Conservation (phyloP, 2,113 vertebrate genomes). For the Oreochromis spilurus region DNA sequence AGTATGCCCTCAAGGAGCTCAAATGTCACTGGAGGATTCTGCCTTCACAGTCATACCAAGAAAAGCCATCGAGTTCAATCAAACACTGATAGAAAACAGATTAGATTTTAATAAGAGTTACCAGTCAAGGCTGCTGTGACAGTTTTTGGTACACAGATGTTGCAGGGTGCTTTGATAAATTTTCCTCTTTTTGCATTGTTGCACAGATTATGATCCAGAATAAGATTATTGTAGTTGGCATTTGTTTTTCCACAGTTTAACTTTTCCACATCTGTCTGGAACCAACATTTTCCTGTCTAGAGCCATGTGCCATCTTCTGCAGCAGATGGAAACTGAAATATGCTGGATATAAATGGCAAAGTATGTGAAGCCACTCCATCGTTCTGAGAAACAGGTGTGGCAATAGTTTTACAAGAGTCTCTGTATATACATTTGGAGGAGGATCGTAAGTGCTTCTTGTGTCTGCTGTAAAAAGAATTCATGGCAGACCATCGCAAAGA, state of each 20-base stretch:
- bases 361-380: conserved; percentile 46
- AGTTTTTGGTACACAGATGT: conserved; percentile 12
- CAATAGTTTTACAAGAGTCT: conserved; percentile 13
- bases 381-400: conserved; percentile 45
- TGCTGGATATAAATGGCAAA: conserved; percentile 27
- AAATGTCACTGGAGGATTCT: conserved; percentile 14
- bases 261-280: conserved; percentile 31
- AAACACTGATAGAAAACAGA: conserved; percentile 45
- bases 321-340: conserved; percentile 12
- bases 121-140: conserved; percentile 6
- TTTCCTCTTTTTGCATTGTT: conserved; percentile 7
- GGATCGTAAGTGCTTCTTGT: conserved; percentile 24
- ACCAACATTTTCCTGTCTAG: conserved; percentile 2
- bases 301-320: conserved; percentile 33
- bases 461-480: conserved; percentile 38
- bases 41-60: conserved; percentile 1
- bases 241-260: neutral
- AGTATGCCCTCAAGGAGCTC: neutral
- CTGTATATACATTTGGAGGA: conserved; percentile 16
- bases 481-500: conserved; percentile 45
- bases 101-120: neutral
- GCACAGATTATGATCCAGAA: conserved; percentile 17
- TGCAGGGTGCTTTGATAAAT: conserved; percentile 21
- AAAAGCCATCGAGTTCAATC: conserved; percentile 36
- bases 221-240: conserved; percentile 38